These are phyloP conservation scores for Eristalis intricaria DNA, from an alignment of 2,888 invertebrate species.

Conservation along the genomic window DNA sequence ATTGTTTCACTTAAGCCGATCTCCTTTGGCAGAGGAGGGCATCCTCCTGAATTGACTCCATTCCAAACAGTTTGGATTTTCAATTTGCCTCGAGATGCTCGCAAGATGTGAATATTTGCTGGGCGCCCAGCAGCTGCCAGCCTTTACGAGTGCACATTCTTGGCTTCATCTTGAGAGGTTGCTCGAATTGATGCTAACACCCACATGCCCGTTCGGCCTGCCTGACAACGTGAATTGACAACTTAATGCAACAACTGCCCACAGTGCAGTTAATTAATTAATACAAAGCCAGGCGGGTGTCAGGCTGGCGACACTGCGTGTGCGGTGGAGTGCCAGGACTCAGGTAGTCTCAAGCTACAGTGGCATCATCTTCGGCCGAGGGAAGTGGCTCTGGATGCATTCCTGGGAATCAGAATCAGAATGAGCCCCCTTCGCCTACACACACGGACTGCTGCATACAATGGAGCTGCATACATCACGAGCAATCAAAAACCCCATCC, in stretches of 20 bases:
- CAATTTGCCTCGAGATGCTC: background rate
- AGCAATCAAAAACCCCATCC: constrained; percentile 39
- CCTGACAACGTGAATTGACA: background rate
- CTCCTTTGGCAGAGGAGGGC: background rate
- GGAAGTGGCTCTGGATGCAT: background rate
- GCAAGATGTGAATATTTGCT: background rate
- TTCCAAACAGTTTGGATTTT: background rate
- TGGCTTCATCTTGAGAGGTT: background rate
- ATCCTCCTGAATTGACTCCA: background rate
- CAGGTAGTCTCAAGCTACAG: constrained; percentile 4
- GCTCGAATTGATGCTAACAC: background rate
- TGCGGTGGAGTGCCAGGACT: background rate
- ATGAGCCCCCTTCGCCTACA: background rate
- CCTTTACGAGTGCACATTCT: background rate
- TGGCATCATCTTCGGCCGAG: constrained; percentile 11
- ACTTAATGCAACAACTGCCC: background rate
- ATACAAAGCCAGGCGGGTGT: constrained; percentile 6
- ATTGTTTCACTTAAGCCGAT: background rate
- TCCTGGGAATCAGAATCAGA: background rate
- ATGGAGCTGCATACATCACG: background rate
- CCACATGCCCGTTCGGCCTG: background rate
- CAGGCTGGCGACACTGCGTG: background rate
- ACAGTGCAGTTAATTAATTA: constrained; percentile 23
- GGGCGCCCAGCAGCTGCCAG: background rate
- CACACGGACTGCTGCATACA: background rate